A percentile compares a stretch with the other conserved stretches of the same genome.
Conservation (phyloP, 2,113 vertebrate species). For the Lonchura striata region DNA sequence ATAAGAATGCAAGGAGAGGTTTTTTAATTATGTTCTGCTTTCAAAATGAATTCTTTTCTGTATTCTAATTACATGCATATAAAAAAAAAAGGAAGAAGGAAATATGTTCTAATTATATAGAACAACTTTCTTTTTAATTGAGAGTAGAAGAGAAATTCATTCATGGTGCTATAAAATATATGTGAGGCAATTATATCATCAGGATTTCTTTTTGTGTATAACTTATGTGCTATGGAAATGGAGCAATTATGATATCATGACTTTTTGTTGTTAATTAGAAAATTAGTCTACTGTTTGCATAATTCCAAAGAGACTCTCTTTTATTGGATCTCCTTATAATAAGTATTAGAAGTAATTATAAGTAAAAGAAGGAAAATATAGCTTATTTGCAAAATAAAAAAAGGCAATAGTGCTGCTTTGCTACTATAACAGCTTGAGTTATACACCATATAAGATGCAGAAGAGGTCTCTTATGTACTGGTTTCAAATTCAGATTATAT, state of each 20-base stretch:
- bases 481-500: not conserved
- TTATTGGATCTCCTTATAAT: slow-evolving; percentile 22
- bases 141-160: slow-evolving; percentile 11
- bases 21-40: not conserved
- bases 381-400: slow-evolving; percentile 35
- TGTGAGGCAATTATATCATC: slow-evolving; percentile 42
- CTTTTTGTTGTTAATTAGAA: slow-evolving; percentile 62
- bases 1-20: not conserved
- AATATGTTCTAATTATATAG: slow-evolving; percentile 42
- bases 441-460: not conserved
- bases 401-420: not conserved
- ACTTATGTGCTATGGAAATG: slow-evolving; percentile 14
- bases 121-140: not conserved
- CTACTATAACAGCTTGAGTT: not conserved
- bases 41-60: not conserved
- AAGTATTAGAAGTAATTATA: slow-evolving; percentile 43
- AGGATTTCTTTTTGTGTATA: slow-evolving; percentile 8
- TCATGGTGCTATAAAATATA: not conserved
- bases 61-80: slow-evolving; percentile 20
- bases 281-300: slow-evolving; percentile 44
- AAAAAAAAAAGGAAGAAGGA: not conserved
- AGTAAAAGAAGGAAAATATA: slow-evolving; percentile 30
- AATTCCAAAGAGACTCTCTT: slow-evolving; percentile 22
- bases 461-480: not conserved
- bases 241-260: slow-evolving; percentile 46